These are phyloP conservation scores for Sandelia bainsii DNA, from an alignment of 2,797 vertebrate genomes.

Conservation along the genomic window DNA sequence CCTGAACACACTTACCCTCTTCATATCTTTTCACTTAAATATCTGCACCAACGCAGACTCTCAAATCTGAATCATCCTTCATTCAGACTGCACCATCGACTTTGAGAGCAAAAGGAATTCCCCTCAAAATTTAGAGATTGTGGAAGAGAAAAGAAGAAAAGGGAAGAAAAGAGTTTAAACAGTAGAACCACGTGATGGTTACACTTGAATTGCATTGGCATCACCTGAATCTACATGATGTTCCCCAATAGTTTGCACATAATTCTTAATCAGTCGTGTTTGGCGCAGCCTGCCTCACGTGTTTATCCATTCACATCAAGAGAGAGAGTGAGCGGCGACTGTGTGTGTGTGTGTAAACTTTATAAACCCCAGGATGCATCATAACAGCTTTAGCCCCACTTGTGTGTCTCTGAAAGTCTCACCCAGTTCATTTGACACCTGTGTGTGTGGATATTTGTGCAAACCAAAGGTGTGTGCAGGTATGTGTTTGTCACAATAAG, in stretches of 20 bases:
- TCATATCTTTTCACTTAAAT: constrained; percentile 59
- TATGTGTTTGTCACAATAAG: constrained; percentile 41
- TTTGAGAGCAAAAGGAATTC: constrained; percentile 11
- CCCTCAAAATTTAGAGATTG: neutral
- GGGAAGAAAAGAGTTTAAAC: neutral
- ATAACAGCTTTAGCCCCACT: constrained; percentile 57
- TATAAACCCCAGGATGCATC: constrained; percentile 61
- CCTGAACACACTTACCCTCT: constrained; percentile 51
- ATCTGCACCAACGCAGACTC: constrained; percentile 25
- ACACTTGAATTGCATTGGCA: constrained; percentile 31
- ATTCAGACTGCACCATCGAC: neutral
- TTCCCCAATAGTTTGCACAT: constrained; percentile 30
- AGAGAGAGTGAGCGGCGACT: neutral
- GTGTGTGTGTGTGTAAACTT: constrained; percentile 37
- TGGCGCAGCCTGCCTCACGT: constrained; percentile 44
- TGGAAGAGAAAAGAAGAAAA: neutral
- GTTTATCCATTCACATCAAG: constrained; percentile 58
- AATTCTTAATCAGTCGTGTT: constrained; percentile 69
- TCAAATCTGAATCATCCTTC: constrained; percentile 34
- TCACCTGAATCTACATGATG: constrained; percentile 33
- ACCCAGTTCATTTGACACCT: constrained; percentile 47
- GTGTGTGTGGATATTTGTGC: constrained; percentile 17
- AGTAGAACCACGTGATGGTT: neutral
- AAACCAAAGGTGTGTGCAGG: neutral
- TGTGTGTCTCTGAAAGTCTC: constrained; percentile 37